Base-by-base conservation (phyloP, 2,888 invertebrate genomes). In the Archaeoteleia sp. region DNA sequence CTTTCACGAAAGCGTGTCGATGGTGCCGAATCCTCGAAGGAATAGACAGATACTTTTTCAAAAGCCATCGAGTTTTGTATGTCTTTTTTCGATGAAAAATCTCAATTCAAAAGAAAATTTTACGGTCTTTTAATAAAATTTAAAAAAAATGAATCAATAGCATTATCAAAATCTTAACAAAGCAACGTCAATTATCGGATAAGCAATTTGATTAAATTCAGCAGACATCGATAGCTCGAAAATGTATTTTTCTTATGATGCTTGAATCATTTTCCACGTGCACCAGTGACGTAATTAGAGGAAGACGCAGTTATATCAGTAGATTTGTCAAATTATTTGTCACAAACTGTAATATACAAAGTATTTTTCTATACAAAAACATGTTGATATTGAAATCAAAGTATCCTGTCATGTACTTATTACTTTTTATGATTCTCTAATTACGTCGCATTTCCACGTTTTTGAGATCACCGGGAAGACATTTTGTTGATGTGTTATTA, bases 401-500 rank as follows among this genome's bases (percentile, higher is more conserved):
- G 1, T 32, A 10, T 9, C 9, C 32, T 32, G n/a, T 9, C 10
- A 10, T 12, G 10, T 9, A 32, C 9, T 5, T 32, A 32, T 32
- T 5, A 32, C 12, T 32, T 32, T 32, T 10, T 5, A n/a, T 6
- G 3, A 8, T 58, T 46, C 54, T 61, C 57, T 13, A 2, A 17
- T 68, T 58, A 63, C 51, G 58, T 63, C 55, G 10, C 8, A 6
- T 9, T 8, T 20, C 30, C 5, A 54, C 49, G 49, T 45, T 27
- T n/a, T 29, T 34, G 42, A 49, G 35, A 25, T 54, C 68, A 48
- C 45, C 63, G 63, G 60, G 54, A 54, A 39, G 46, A 46, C 49
- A 60, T 60, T 78, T 80, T 78, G 78, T 82, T 77, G 70, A 77
- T 78, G 78, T 79, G 77, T 79, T 78, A 79, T 84, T 82, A 83